Base-by-base conservation (phyloP, 2,113 vertebrate genomes). In the Podarcis cretensis region DNA sequence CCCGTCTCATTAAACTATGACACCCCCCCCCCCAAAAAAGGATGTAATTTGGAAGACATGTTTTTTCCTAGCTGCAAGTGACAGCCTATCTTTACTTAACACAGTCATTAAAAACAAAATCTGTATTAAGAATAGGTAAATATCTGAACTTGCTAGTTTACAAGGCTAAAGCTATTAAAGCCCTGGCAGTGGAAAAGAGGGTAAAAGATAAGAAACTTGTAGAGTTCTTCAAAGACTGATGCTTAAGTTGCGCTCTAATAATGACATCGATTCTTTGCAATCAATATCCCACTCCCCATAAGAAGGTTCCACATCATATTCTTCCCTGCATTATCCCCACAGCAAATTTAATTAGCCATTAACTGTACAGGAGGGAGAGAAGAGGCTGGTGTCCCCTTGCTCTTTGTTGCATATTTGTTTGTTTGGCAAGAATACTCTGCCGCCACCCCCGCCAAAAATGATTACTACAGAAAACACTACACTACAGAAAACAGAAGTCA, bases 261-360 rank as follows among this genome's bases (percentile, higher is more conserved):
- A 97, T 84, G 94, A 85, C 90, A 96, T 95, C 13, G 93, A 96
- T 96, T 89, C 84, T 89, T 90, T 85, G 83, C 90, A 89, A 95
- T 96, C 95, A 3, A 96, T 97, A 89, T 35, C 96, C 89, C 32
- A 93, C 93, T 95, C 92, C 23, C n/a, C 35, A 94, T 95, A 94
- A 93, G 87, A 92, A 93, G 94, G 89, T 84, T 92, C 96, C 92
- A 89, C 92, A 91, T 96, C 95, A 83, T 86, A 91, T 93, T 85
- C 87, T 89, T 92, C 90, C 93, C 75, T 86, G 94, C 92, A 93
- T 95, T 92, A 92, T 35, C 92, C 95, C 94, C 91, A 69, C 94
- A 95, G 95, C 91, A 93, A 95, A 95, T 92, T 90, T 90, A 54
- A 83, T 91, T 71, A 54, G 92, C 85, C 86, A 83, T 57, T 83